These are phyloP conservation scores for Trematomus loennbergii DNA, from an alignment of 2,113 vertebrate species.

Conservation along the genomic window DNA sequence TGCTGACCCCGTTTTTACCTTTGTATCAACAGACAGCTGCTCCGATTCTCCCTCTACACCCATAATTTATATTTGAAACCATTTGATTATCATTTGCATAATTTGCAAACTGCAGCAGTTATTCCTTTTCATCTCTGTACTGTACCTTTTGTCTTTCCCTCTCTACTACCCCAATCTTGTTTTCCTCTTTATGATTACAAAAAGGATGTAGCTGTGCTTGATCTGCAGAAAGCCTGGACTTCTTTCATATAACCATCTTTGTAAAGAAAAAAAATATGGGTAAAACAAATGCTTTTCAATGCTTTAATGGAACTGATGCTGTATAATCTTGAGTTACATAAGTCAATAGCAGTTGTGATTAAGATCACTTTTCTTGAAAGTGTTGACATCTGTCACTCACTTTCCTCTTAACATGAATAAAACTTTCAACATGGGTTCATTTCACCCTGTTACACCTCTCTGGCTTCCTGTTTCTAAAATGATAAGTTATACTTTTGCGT, in stretches of 20 bases:
- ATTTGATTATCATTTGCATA: slow-evolving; percentile 5
- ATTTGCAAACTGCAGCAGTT: slow-evolving; percentile 9
- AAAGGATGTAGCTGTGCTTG: slow-evolving; percentile 54
- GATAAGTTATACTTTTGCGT: not conserved
- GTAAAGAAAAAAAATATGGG: slow-evolving; percentile 31
- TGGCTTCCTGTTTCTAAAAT: not conserved
- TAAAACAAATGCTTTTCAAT: slow-evolving; percentile 46
- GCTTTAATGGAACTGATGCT: slow-evolving; percentile 50
- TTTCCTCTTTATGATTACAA: slow-evolving; percentile 33
- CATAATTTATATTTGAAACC: not conserved
- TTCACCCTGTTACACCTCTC: slow-evolving; percentile 2
- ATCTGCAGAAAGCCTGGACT: slow-evolving; percentile 35
- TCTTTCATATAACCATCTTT: slow-evolving; percentile 55
- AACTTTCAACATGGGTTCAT: slow-evolving; percentile 46
- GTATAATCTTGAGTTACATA: slow-evolving; percentile 51
- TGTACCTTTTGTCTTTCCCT: slow-evolving; percentile 47
- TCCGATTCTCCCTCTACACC: not conserved
- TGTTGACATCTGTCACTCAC: slow-evolving; percentile 35
- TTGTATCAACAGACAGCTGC: slow-evolving; percentile 13
- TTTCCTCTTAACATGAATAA: slow-evolving; percentile 65
- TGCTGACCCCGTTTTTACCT: slow-evolving; percentile 15
- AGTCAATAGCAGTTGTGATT: slow-evolving; percentile 44
- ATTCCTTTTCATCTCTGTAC: slow-evolving; percentile 26
- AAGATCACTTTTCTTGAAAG: slow-evolving; percentile 58
- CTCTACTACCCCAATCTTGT: slow-evolving; percentile 19